Conservation (phyloP, 2,797 vertebrate species). For the Pseudochirops cupreus region DNA sequence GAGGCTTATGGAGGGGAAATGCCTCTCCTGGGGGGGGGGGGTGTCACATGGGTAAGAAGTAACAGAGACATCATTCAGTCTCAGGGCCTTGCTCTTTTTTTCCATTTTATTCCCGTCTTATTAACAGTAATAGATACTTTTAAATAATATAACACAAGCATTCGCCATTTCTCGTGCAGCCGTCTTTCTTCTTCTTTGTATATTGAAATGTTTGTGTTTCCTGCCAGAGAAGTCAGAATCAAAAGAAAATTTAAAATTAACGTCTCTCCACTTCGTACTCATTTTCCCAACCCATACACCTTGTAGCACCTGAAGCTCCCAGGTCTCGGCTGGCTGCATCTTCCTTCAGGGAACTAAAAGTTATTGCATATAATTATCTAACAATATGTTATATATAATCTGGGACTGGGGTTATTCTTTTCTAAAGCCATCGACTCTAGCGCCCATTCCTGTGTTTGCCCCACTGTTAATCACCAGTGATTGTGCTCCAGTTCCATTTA, state of each 20-base stretch:
- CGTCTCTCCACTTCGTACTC: background rate
- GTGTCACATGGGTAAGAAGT: background rate
- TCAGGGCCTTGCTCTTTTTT: background rate
- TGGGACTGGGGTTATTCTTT: background rate
- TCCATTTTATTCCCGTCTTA: background rate
- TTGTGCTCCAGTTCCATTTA: background rate
- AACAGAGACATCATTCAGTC: background rate
- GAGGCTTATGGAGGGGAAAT: background rate
- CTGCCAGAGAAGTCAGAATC: background rate
- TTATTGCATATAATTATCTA: no score
- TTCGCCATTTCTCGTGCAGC: background rate
- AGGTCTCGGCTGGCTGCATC: background rate
- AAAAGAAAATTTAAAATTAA: background rate
- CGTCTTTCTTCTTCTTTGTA: background rate
- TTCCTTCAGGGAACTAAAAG: background rate
- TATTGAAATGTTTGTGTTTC: background rate
- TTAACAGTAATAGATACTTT: background rate
- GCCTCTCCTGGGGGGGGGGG: no score
- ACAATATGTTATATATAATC: background rate
- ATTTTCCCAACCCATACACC: background rate
- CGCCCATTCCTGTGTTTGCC: background rate
- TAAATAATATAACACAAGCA: background rate
- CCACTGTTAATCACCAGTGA: background rate
- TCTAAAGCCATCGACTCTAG: background rate
- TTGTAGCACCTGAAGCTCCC: background rate